Conservation (phyloP, 1,140 invertebrate species). For the Pseudomyrmex concolor region DNA sequence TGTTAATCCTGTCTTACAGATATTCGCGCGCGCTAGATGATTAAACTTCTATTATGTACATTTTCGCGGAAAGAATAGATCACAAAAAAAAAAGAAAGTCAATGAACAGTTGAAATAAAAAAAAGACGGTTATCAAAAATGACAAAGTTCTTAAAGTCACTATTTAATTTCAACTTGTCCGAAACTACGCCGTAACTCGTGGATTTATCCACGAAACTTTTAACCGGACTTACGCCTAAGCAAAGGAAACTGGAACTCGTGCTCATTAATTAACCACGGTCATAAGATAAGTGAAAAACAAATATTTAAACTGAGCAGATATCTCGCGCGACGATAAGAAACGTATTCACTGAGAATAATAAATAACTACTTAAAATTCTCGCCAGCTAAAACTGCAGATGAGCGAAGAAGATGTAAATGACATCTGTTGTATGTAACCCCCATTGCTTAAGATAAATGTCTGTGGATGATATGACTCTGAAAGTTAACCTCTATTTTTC, state of each 20-base stretch:
- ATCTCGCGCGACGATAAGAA: slow-evolving; percentile 31
- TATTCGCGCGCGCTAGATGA: too few relatives aligned
- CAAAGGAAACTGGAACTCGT: slow-evolving; percentile 29
- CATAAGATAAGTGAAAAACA: slow-evolving; percentile 43
- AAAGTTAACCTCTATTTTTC: slow-evolving; percentile 41
- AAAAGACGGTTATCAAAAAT: background rate
- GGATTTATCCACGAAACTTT: slow-evolving; percentile 37
- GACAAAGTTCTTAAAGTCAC: background rate
- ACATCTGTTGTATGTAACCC: slow-evolving; percentile 20
- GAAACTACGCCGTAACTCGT: background rate
- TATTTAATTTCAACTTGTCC: background rate
- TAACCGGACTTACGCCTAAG: slow-evolving; percentile 26
- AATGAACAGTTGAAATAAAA: background rate
- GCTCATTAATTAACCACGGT: slow-evolving; percentile 40
- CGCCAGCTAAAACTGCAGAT: slow-evolving; percentile 25
- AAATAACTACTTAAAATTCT: slow-evolving; percentile 41
- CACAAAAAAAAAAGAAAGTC: too few relatives aligned
- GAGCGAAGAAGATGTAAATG: slow-evolving; percentile 27
- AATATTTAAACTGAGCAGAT: slow-evolving; percentile 32
- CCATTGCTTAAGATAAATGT: slow-evolving; percentile 22
- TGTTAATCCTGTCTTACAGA: background rate
- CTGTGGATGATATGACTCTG: background rate
- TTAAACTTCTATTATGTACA: too few relatives aligned
- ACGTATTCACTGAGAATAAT: slow-evolving; percentile 37
- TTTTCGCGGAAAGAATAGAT: too few relatives aligned